Evolutionary conservation across 1,140 invertebrate genomes (phyloP).

Genomic region (Magallana angulata): DNA sequence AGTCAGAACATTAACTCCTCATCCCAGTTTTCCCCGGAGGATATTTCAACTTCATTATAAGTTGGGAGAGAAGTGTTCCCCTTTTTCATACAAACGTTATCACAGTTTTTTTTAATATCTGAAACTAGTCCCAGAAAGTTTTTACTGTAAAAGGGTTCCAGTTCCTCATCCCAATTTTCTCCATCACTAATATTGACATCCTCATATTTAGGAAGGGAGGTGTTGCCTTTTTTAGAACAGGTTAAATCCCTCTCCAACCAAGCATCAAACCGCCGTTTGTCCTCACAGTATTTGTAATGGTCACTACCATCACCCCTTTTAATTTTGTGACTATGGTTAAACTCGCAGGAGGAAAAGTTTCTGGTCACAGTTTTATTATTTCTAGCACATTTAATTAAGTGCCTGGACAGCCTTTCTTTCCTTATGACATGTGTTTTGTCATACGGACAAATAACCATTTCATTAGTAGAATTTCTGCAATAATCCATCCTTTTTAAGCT

Average conservation of each 20-base stretch:
- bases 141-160: no score
- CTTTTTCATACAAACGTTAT: not conserved
- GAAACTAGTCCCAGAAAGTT: no score
- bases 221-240: not conserved
- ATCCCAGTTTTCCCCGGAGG: not conserved
- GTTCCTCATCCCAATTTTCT: no score
- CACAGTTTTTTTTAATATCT: no score
- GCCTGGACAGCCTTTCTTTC: not conserved
- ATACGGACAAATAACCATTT: no score
- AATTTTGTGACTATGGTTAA: not conserved
- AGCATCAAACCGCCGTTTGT: not conserved
- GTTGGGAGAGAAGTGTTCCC: constrained; percentile 6
- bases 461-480: no score
- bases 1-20: not conserved
- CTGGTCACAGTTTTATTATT: not conserved
- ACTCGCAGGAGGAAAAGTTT: not conserved
- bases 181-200: no score
- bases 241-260: not conserved
- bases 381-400: not conserved
- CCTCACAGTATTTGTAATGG: not conserved
- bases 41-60: not conserved
- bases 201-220: no score
- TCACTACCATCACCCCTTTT: constrained; percentile 3
- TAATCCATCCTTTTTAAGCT: no score
- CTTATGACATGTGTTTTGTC: not conserved